These are phyloP conservation scores for Hypanus sabinus DNA, from an alignment of 2,113 vertebrate genomes.

Conservation along the genomic window DNA sequence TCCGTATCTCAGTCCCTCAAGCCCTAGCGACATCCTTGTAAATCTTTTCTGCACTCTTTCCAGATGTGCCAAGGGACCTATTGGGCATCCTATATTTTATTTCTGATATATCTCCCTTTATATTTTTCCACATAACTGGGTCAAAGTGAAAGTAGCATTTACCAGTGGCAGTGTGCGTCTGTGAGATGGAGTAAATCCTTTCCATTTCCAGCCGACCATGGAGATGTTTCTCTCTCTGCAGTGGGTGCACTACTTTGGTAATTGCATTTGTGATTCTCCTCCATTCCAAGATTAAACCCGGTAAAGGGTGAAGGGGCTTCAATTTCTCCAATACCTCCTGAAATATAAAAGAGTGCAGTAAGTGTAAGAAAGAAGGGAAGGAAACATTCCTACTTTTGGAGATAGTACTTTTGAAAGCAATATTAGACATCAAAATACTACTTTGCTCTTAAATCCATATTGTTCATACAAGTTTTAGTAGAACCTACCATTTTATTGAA, in stretches of 20 bases:
- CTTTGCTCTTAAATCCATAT: background rate
- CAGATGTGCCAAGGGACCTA: too few relatives aligned
- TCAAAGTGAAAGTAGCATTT: slow-evolving; percentile 13
- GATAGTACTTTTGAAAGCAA: background rate
- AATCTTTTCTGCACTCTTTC: too few relatives aligned
- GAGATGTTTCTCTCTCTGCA: slow-evolving; percentile 75
- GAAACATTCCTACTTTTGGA: background rate
- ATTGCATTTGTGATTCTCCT: slow-evolving; percentile 87
- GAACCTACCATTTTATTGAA: background rate
- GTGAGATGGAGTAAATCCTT: slow-evolving; percentile 78
- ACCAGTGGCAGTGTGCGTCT: slow-evolving; percentile 95
- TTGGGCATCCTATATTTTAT: too few relatives aligned
- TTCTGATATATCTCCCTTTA: too few relatives aligned
- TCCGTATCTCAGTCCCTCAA: too few relatives aligned
- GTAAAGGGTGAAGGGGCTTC: slow-evolving; percentile 73
- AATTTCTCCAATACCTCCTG: slow-evolving; percentile 89
- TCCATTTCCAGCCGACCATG: slow-evolving; percentile 76
- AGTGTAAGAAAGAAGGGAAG: background rate
- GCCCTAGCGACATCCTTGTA: too few relatives aligned
- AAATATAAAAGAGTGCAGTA: slow-evolving; percentile 40
- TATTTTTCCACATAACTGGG: background rate
- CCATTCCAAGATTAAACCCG: slow-evolving; percentile 89
- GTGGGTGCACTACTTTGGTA: slow-evolving; percentile 87
- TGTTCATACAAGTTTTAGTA: background rate
- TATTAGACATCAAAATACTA: background rate